A percentile compares a stretch with the other conserved stretches of the same genome.
phyloP scores from a whole-genome alignment of 1,140 invertebrate genomes.

The Hylaeus anthracinus region DNA sequence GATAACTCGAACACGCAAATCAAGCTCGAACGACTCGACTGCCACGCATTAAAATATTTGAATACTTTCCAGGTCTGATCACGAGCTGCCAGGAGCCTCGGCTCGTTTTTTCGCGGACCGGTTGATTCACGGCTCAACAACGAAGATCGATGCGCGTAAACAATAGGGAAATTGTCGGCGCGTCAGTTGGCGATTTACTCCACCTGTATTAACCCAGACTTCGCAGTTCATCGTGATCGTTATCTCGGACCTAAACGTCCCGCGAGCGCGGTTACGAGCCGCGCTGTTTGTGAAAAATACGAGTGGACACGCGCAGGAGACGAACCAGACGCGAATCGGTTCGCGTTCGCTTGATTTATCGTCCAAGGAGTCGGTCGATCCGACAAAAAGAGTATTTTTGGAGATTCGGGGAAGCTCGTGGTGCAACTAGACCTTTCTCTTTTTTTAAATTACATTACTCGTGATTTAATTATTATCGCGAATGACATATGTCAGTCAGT shows the following conservation, averaged over 20 bases:
- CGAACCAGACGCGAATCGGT: not conserved
- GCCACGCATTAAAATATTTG: no score
- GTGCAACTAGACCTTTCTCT: no score
- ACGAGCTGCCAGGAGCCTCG: no score
- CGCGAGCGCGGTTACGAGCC: conserved; percentile 1
- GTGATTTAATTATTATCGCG: no score
- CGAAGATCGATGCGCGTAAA: not conserved
- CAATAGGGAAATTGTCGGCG: conserved; percentile 13
- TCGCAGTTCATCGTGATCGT: conserved; percentile 8
- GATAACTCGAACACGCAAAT: no score
- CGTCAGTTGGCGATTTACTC: not conserved
- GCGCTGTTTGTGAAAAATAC: not conserved
- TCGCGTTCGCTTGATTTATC: not conserved
- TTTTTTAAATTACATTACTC: no score
- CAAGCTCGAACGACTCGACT: no score
- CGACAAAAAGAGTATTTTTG: no score
- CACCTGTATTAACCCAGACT: conserved; percentile 8
- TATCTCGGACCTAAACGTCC: not conserved
- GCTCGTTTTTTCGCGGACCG: not conserved
- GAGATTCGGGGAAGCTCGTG: no score
- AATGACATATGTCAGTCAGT: no score
- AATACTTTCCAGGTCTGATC: no score
- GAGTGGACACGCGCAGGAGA: not conserved
- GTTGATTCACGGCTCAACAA: not conserved
- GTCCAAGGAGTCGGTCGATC: not conserved